Evolutionary conservation across 2,888 invertebrate genomes (phyloP), one percentile per base, ranked within the genome.

Genomic region (Acanthopleura granulata): DNA sequence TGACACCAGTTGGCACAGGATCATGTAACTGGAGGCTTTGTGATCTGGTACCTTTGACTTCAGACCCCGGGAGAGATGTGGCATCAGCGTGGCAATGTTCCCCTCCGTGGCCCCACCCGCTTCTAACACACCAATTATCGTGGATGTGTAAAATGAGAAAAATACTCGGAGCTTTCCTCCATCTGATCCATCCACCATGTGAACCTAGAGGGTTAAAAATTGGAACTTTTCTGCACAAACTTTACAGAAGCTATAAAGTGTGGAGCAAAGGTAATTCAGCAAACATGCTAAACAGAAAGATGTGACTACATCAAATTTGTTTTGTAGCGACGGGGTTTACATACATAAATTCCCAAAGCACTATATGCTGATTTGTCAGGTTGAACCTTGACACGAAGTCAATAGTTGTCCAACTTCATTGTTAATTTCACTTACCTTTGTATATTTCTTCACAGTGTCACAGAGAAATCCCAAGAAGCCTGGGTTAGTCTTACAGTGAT

Each of bases 131-230:
- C 95, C 95, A 51, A 95, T 92, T 0, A 95, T 91, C 0, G 94
- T 93, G 18, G 94, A 94, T 73, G 95, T 94, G 87, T 95, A 96
- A 90, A 97, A 97, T 14, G 94, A 94, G 86, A 95, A 94, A 0
- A 95, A 92, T 0, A 95, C 94, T 74, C 93, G 94, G 15, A 96
- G 90, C 61, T 93, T 77, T 16, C 76, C 27, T 4, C 69, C 18
- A 27, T n/a, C 69, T 6, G 40, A 40, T 40, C 40, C 40, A 40
- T 40, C 40, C 40, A 40, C 40, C 40, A 40, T 40, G 40, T 40
- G 40, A 40, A 40, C 40, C 40, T 40, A 40, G 4, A 40, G 9
- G 40, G 3, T 40, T 40, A 40, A 40, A 40, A 40, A 6, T 6
- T 3, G 3, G 3, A 3, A 40, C 3, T 40, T 40, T 40, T 40